Evolutionary conservation across 2,888 invertebrate species (phyloP).

Genomic region (Mythimna ferrago): DNA sequence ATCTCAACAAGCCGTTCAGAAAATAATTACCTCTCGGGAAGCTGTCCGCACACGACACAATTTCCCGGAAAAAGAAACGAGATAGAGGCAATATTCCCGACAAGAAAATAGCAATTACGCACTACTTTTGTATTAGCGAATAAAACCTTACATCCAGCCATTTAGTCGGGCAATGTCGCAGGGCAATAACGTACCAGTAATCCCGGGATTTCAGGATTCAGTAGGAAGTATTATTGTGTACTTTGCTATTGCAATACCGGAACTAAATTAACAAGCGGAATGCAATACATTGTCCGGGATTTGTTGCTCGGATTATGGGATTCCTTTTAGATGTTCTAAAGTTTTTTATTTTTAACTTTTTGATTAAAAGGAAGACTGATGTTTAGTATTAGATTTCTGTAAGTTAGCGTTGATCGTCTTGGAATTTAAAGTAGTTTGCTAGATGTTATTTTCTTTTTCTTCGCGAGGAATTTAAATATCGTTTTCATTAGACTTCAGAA

Average conservation of each 20-base stretch:
- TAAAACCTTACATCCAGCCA: constrained; percentile 73
- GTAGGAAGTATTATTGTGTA: constrained; percentile 76
- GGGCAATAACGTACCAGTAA: constrained; percentile 83
- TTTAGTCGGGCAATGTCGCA: constrained; percentile 68
- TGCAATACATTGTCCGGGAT: constrained; percentile 80
- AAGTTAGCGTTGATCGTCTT: background rate
- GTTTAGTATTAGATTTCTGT: background rate
- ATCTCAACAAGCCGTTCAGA: constrained; percentile 42
- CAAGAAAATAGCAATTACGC: constrained; percentile 72
- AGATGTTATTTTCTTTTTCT: background rate
- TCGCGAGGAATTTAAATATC: background rate
- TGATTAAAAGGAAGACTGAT: constrained; percentile 10
- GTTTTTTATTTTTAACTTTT: constrained; percentile 16
- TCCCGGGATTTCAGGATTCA: constrained; percentile 76
- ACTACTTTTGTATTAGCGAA: constrained; percentile 78
- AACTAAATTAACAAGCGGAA: constrained; percentile 80
- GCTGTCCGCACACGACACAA: constrained; percentile 39
- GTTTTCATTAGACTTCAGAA: background rate
- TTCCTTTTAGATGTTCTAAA: constrained; percentile 46
- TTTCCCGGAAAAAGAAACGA: constrained; percentile 41
- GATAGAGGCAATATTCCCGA: constrained; percentile 51
- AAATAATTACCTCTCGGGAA: constrained; percentile 51
- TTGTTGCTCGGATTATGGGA: constrained; percentile 69
- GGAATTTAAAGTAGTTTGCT: background rate
- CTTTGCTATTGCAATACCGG: constrained; percentile 73